These are phyloP conservation scores for Rotaria socialis DNA, from an alignment of 2,888 invertebrate genomes.

Conservation along the genomic window DNA sequence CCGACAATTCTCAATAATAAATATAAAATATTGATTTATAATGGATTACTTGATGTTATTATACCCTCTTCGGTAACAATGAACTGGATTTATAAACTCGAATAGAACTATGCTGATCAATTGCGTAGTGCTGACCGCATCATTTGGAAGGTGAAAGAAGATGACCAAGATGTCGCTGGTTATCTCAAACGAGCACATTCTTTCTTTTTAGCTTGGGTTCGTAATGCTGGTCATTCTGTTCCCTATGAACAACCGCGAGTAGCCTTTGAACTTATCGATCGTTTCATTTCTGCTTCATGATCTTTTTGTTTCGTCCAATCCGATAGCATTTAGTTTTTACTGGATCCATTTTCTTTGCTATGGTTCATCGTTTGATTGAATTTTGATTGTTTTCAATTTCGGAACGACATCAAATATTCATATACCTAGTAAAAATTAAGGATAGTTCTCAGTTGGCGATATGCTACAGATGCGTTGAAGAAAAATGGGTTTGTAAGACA, in stretches of 20 bases:
- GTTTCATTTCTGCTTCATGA: neutral
- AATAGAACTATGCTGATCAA: conserved; percentile 68
- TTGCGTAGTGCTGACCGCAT: conserved; percentile 65
- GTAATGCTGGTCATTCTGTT: conserved; percentile 55
- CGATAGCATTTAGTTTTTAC: too few relatives aligned
- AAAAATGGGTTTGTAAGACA: too few relatives aligned
- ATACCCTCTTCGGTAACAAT: conserved; percentile 80
- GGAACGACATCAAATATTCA: too few relatives aligned
- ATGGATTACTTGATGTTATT: conserved; percentile 83
- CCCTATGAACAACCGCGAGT: conserved; percentile 54
- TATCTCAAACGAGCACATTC: conserved; percentile 53
- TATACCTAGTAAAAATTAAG: too few relatives aligned
- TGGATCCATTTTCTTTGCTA: too few relatives aligned
- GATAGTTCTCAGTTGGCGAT: too few relatives aligned
- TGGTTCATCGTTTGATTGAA: too few relatives aligned
- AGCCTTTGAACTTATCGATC: neutral
- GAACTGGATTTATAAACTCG: conserved; percentile 71
- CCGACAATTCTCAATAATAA: neutral
- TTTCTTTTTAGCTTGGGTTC: conserved; percentile 47
- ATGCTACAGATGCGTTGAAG: too few relatives aligned
- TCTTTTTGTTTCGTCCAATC: too few relatives aligned
- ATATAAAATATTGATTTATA: conserved; percentile 71
- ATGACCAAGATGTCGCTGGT: conserved; percentile 55
- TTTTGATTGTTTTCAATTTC: too few relatives aligned
- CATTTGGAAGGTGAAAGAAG: conserved; percentile 64